Evolutionary conservation across 2,888 invertebrate species (phyloP), one percentile per base, ranked within the genome.

Genomic region (Apodemia hepburni): DNA sequence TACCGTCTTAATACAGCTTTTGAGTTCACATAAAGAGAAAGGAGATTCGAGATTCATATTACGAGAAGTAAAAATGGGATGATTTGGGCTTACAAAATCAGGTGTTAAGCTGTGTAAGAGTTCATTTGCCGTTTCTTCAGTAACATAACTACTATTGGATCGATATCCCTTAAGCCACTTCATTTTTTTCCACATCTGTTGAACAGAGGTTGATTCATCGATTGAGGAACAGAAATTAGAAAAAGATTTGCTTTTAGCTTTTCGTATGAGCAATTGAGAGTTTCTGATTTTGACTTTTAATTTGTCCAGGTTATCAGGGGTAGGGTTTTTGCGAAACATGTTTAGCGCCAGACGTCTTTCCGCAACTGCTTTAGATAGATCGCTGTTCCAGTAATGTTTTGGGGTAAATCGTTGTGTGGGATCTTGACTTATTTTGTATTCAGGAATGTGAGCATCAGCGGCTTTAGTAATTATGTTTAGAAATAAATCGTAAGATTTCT

Each of bases 171-270:
- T 63, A 4, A 63, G 15, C 63, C 63, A 63, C 11, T 29, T 63
- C 63, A 63, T 63, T 17, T 27, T 59, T 27, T n/a, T 51, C 63
- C 63, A 63, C 54, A 63, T 38, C 17, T 63, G 59, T 22, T 51
- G 49, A 54, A 58, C 58, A 27, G 62, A n/a, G 6, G 47, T 58
- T 5, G 58, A 47, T 17, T 45, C 58, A 58, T 58, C 47, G 47
- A 62, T 47, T 11, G 62, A 47, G 11, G 58, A 47, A 29, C 61
- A 61, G 45, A 61, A 58, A 17, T 57, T 27, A 8, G 7, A 29
- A 11, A 38, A 42, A 7, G 42, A 33, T 33, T 59, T 18, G 17
- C 6, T n/a, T 17, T 35, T 33, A 15, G 58, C 38, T 59, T 17
- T 15, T 59, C 58, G 29, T n/a, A 59, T 58, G 8, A 62, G 35